Evolutionary conservation across 2,888 invertebrate species (phyloP).

Genomic region (Chouioia cunea): DNA sequence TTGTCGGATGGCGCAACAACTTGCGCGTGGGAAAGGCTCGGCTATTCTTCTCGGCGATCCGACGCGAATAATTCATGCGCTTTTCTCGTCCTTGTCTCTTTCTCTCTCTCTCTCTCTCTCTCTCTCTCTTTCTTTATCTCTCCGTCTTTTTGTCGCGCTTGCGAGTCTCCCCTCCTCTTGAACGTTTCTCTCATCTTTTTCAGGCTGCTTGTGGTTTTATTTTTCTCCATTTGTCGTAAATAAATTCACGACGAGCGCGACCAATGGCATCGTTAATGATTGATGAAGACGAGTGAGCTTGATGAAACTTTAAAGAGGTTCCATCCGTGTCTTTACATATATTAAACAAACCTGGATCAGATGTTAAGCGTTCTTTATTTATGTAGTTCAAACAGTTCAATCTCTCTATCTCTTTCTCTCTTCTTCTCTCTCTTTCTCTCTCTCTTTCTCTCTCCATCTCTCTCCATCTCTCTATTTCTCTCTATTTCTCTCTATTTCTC

Average conservation of each 20-base stretch:
- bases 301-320: slow-evolving; percentile 48
- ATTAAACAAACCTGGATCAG: slow-evolving; percentile 45
- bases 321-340: slow-evolving; percentile 42
- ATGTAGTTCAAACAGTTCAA: slow-evolving; percentile 44
- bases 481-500: no score
- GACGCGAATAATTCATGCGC: slow-evolving; percentile 47
- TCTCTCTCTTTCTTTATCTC: slow-evolving; percentile 6
- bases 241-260: slow-evolving; percentile 48
- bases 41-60: slow-evolving; percentile 31
- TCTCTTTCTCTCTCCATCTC: not conserved
- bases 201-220: no score
- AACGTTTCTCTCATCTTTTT: no score
- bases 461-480: slow-evolving; percentile 18
- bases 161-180: no score
- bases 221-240: slow-evolving; percentile 48
- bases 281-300: slow-evolving; percentile 46
- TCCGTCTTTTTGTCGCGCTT: not conserved
- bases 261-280: slow-evolving; percentile 48
- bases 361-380: slow-evolving; percentile 48
- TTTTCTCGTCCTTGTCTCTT: slow-evolving; percentile 23
- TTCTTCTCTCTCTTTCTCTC: not conserved
- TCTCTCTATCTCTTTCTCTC: slow-evolving; percentile 26
- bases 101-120: slow-evolving; percentile 17
- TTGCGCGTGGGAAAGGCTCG: slow-evolving; percentile 29
- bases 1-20: not conserved